Evolutionary conservation across 2,113 vertebrate species (phyloP).

Genomic region (Arizona elegans): DNA sequence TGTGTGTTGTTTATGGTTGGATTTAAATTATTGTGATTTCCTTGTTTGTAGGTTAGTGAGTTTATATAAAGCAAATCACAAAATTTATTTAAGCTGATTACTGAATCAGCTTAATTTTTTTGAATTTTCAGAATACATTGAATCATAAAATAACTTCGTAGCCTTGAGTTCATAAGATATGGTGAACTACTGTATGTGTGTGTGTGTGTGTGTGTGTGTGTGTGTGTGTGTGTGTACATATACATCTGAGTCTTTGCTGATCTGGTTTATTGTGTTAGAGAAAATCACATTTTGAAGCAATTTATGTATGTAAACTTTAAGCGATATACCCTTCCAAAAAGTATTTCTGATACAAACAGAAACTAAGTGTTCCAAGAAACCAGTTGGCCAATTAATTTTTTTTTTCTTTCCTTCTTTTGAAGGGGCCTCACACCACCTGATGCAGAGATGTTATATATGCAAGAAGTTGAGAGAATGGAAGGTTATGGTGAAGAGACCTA

Average conservation of each 20-base stretch:
- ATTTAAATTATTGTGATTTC: not conserved
- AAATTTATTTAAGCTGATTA: not conserved
- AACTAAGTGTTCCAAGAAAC: not conserved
- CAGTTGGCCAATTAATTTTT: not conserved
- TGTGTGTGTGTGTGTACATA: not conserved
- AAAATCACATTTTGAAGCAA: not conserved
- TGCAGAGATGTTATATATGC: constrained; percentile 95
- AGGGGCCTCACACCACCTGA: constrained; percentile 91
- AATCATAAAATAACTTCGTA: not conserved
- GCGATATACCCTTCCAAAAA: not conserved
- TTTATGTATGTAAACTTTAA: not conserved
- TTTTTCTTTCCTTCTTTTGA: constrained; percentile 37
- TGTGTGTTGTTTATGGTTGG: not conserved
- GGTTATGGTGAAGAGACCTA: constrained; percentile 94
- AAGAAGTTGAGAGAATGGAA: constrained; percentile 95
- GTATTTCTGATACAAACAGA: not conserved
- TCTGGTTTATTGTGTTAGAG: not conserved
- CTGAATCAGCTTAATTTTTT: not conserved
- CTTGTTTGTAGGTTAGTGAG: not conserved
- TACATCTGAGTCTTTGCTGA: not conserved
- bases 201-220: no score
- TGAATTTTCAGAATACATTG: not conserved
- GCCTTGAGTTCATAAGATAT: not conserved
- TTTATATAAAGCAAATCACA: not conserved
- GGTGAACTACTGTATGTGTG: not conserved